A percentile compares a stretch with the other conserved stretches of the same genome.
Evolutionary conservation across 2,113 vertebrate genomes (phyloP).

Genomic region (Catharus bicknelli): DNA sequence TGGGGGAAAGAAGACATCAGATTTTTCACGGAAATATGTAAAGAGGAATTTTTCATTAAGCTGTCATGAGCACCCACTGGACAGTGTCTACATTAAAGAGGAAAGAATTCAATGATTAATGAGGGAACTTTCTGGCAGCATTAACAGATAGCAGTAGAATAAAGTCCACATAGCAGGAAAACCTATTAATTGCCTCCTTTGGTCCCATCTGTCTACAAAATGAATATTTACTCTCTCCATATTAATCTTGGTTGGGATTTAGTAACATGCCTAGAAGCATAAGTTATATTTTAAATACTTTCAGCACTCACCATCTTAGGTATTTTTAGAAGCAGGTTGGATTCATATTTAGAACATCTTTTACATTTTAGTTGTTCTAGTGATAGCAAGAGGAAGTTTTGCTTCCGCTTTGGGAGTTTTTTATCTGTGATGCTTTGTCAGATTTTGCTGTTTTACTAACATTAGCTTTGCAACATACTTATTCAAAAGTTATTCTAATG

Average conservation of each 20-base stretch:
- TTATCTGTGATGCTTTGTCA: neutral
- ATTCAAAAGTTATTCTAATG: neutral
- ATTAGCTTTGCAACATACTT: neutral
- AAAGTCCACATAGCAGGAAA: neutral
- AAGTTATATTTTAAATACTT: neutral
- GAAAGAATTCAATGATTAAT: neutral
- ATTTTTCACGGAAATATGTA: neutral
- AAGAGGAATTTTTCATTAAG: neutral
- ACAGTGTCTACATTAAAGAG: neutral
- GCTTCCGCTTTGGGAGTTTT: neutral
- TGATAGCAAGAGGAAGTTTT: neutral
- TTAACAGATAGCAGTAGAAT: neutral
- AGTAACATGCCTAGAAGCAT: neutral
- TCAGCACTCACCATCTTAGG: rapidly evolving
- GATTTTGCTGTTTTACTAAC: neutral
- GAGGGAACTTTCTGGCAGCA: neutral
- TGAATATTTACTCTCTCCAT: neutral
- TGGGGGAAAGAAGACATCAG: neutral
- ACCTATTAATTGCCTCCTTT: neutral
- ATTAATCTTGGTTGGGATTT: neutral
- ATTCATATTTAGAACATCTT: neutral
- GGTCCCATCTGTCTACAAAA: neutral
- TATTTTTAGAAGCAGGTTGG: neutral
- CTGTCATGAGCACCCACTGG: neutral
- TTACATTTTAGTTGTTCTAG: neutral